phyloP scores from a whole-genome alignment of 2,888 invertebrate species.

The Ophonus ardosiacus region DNA sequence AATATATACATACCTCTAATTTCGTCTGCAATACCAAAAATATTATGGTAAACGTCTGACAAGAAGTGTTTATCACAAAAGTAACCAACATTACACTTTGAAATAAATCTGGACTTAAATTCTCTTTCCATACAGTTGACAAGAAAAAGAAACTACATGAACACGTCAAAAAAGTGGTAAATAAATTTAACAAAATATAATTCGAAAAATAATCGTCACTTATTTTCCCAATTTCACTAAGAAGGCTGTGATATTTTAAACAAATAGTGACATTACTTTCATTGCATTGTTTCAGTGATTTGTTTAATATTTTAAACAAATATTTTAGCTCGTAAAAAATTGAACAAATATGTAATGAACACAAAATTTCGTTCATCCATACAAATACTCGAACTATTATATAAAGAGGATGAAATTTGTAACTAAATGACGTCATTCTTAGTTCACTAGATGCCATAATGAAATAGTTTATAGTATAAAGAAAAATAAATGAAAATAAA shows the following conservation, averaged over 20 bases:
- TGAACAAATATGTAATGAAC: not conserved
- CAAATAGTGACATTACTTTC: not conserved
- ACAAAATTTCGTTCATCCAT: not conserved
- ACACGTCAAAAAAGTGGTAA: not conserved
- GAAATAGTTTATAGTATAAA: not conserved
- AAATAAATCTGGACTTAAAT: not conserved
- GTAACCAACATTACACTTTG: not conserved
- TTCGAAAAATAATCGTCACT: not conserved
- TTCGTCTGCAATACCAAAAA: not conserved
- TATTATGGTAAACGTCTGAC: not conserved
- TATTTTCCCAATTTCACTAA: slow-evolving; percentile 3
- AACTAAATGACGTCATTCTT: not conserved
- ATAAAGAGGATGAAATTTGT: slow-evolving; percentile 6
- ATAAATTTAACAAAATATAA: not conserved
- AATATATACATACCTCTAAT: not conserved
- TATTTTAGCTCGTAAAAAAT: not conserved
- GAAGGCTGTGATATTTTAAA: not conserved
- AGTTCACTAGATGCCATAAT: not conserved
- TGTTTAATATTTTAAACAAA: slow-evolving; percentile 10
- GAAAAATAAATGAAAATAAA: not conserved
- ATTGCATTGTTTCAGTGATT: not conserved
- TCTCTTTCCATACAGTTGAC: not conserved
- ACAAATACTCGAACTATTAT: not conserved
- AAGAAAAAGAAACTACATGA: not conserved
- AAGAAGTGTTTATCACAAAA: not conserved